Percentiles rank a stretch among this genome's conserved stretches.
These are phyloP conservation scores for Nematostella vectensis DNA, from an alignment of 92 coral and sea anemone species.

Conservation along the genomic window DNA sequence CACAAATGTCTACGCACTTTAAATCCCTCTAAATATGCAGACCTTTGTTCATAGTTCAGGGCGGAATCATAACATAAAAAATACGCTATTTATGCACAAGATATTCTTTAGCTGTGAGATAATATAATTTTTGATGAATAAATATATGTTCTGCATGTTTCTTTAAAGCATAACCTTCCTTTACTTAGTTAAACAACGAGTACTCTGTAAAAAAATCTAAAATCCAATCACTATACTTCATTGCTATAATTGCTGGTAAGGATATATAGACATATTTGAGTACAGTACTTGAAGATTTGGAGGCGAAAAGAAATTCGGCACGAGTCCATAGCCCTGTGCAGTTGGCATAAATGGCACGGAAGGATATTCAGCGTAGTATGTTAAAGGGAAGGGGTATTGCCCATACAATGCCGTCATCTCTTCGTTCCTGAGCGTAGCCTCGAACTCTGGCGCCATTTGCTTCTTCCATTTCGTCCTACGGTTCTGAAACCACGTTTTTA, in stretches of 20 bases:
- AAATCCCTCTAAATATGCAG: too few species aligned
- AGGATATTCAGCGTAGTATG: constrained; percentile 37
- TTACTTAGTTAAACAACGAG: too few species aligned
- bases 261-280: constrained; percentile 79
- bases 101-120: too few species aligned
- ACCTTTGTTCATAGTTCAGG: too few species aligned
- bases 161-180: too few species aligned
- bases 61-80: too few species aligned
- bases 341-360: constrained; percentile 33
- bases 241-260: constrained; percentile 22
- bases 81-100: too few species aligned
- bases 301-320: constrained; percentile 70
- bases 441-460: constrained; percentile 91
- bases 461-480: constrained; percentile 99
- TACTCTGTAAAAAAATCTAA: too few species aligned
- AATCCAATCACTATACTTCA: too few species aligned
- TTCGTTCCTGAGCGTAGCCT: constrained; percentile 55
- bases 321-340: constrained; percentile 36
- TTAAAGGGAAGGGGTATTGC: constrained; percentile 39
- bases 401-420: constrained; percentile 46
- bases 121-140: too few species aligned
- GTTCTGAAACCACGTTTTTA: constrained; percentile 99
- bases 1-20: too few species aligned
- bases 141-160: too few species aligned
- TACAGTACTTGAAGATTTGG: constrained; percentile 84